Percentiles rank a stretch among this genome's conserved stretches.
Evolutionary conservation across 2,797 vertebrate genomes (phyloP).

Genomic region (Chromis chromis): DNA sequence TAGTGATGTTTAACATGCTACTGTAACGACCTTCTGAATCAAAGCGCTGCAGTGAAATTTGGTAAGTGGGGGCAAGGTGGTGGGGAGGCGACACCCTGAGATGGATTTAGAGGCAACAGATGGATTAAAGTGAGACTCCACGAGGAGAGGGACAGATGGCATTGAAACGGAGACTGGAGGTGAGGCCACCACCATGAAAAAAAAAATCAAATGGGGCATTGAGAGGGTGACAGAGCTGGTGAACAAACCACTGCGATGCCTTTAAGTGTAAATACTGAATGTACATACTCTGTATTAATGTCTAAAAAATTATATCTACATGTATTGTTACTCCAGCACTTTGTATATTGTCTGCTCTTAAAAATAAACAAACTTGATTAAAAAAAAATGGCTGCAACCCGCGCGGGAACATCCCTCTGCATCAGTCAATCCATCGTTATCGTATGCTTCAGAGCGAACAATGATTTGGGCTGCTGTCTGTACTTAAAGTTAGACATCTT

Average conservation of each 20-base stretch:
- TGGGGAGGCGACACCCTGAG: constrained; percentile 40
- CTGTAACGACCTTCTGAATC: constrained; percentile 32
- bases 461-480: constrained; percentile 38
- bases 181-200: constrained; percentile 20
- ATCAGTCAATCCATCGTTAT: constrained; percentile 57
- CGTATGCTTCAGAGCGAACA: constrained; percentile 36
- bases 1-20: constrained; percentile 30
- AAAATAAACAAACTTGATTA: constrained; percentile 70
- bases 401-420: constrained; percentile 37
- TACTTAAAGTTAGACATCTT: constrained; percentile 65
- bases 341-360: constrained; percentile 75
- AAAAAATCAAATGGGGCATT: background rate
- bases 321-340: constrained; percentile 73
- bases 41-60: constrained; percentile 57
- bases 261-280: constrained; percentile 69
- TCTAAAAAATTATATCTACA: constrained; percentile 54
- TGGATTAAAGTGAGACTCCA: constrained; percentile 66
- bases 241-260: constrained; percentile 48
- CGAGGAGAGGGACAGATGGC: constrained; percentile 73
- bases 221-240: constrained; percentile 8
- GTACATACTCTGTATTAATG: constrained; percentile 69
- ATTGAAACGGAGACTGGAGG: constrained; percentile 66
- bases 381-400: constrained; percentile 14
- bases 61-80: constrained; percentile 38
- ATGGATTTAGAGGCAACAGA: constrained; percentile 62